Evolutionary conservation across 2,113 vertebrate species (phyloP).

Genomic region (Eubucco bourcierii): DNA sequence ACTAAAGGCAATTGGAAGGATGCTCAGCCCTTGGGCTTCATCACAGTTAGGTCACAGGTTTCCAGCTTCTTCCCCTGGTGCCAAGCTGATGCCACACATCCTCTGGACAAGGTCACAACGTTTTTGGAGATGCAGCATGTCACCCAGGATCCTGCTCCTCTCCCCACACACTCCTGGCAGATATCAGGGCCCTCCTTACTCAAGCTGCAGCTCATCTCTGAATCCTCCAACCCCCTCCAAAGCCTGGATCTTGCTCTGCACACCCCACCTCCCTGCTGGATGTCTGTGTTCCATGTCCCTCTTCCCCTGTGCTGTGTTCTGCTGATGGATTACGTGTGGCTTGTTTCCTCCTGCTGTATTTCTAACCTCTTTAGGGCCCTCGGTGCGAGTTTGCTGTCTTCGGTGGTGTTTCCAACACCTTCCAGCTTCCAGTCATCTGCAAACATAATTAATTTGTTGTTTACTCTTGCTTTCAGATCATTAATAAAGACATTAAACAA

Average conservation of each 20-base stretch:
- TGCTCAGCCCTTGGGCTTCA: neutral
- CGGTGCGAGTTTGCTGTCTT: conserved; percentile 14
- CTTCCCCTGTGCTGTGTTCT: rapidly evolving
- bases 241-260: neutral
- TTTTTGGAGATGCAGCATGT: neutral
- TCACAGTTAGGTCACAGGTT: rapidly evolving
- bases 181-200: neutral
- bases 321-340: neutral
- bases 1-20: rapidly evolving
- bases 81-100: neutral
- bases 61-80: neutral
- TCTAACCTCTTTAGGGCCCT: conserved; percentile 1
- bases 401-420: conserved; percentile 49
- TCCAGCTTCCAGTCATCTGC: conserved; percentile 42
- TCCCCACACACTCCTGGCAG: rapidly evolving
- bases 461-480: conserved; percentile 72
- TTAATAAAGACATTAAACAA: conserved; percentile 75
- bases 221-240: neutral
- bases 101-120: neutral
- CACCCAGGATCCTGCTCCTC: neutral
- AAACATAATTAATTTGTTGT: conserved; percentile 73
- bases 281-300: neutral
- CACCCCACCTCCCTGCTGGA: neutral
- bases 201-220: rapidly evolving
- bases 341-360: neutral